Evolutionary conservation across 2,113 vertebrate genomes (phyloP).

Genomic region (Archocentrus centrarchus): DNA sequence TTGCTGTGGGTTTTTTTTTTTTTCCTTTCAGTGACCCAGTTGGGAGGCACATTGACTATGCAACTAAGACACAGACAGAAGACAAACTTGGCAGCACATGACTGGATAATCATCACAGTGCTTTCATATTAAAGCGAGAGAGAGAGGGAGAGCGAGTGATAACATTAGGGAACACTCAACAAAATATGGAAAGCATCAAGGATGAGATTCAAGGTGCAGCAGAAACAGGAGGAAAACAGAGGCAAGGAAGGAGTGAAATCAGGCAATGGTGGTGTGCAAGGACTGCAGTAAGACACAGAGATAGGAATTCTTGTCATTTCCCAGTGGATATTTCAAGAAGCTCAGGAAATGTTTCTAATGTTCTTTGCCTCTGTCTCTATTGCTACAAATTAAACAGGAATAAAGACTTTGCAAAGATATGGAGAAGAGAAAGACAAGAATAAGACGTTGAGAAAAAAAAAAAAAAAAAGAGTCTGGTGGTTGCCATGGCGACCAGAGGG

Average conservation of each 20-base stretch:
- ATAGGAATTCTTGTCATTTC: conserved; percentile 29
- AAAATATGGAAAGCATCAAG: neutral
- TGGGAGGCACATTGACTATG: conserved; percentile 69
- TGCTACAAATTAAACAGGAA: conserved; percentile 55
- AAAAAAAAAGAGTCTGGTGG: conserved; percentile 49
- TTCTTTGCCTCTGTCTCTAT: conserved; percentile 38
- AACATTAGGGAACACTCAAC: conserved; percentile 16
- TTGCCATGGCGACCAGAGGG: conserved; percentile 71
- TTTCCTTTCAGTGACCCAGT: conserved; percentile 66
- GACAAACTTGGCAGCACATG: conserved; percentile 63
- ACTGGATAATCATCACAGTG: conserved; percentile 61
- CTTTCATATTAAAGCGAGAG: conserved; percentile 50
- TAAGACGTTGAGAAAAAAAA: neutral
- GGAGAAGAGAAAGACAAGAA: conserved; percentile 24
- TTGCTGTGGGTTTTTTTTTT: neutral
- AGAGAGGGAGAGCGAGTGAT: neutral
- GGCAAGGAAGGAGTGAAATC: neutral
- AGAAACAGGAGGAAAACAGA: neutral
- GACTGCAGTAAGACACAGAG: conserved; percentile 29
- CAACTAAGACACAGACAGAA: conserved; percentile 61
- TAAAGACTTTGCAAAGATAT: conserved; percentile 61
- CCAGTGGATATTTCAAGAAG: conserved; percentile 43
- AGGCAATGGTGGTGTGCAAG: neutral
- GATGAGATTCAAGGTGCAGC: neutral
- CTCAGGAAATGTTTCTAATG: conserved; percentile 45